A percentile compares a stretch with the other conserved stretches of the same genome.
Evolutionary conservation across 2,113 vertebrate genomes (phyloP).

Genomic region (Chinchilla lanigera): DNA sequence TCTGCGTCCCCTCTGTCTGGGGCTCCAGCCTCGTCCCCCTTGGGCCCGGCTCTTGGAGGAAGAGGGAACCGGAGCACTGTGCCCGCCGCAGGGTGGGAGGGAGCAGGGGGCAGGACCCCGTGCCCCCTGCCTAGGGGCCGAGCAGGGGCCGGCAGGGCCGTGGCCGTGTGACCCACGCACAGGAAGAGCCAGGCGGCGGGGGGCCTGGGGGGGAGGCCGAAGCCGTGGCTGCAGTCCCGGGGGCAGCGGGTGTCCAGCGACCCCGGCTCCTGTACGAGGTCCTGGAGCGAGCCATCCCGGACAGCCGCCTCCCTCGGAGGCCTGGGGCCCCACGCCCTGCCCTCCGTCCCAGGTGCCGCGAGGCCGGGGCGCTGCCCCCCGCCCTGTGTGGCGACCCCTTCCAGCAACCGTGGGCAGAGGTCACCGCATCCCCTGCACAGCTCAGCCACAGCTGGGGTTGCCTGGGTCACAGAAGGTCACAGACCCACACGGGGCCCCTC

Average conservation of each 20-base stretch:
- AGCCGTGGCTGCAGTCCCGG: neutral
- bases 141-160: neutral
- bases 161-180: rapidly evolving
- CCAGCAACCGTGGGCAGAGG: neutral
- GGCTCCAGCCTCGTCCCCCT: rapidly evolving
- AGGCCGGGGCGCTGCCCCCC: neutral
- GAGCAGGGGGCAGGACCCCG: neutral
- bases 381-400: neutral
- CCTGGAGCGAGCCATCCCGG: neutral
- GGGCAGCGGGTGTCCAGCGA: neutral
- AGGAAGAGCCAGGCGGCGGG: rapidly evolving
- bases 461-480: neutral
- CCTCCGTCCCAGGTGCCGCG: neutral
- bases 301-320: neutral
- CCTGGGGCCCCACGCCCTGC: neutral
- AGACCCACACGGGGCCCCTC: neutral
- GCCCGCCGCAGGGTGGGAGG: no score
- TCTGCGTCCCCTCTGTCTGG: neutral
- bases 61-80: neutral
- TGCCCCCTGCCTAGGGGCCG: neutral
- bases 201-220: neutral
- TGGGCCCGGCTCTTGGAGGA: neutral
- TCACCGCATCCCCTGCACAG: neutral
- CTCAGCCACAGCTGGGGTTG: neutral
- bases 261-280: rapidly evolving